phyloP scores from a whole-genome alignment of 2,888 invertebrate species.

The Aporophyla lueneburgensis region DNA sequence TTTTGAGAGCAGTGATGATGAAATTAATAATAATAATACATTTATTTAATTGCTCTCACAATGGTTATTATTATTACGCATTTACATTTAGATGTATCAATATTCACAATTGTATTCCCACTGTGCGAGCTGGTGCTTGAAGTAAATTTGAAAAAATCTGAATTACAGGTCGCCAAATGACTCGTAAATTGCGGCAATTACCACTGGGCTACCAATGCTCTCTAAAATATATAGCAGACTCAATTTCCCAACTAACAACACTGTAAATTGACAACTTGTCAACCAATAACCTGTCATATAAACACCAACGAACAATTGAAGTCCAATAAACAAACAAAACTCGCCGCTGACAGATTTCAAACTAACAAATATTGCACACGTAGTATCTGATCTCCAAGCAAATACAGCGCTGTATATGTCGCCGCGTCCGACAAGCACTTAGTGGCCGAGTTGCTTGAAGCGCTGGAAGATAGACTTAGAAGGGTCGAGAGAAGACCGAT shows the following conservation, averaged over 20 bases:
- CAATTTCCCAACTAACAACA: slow-evolving; percentile 2
- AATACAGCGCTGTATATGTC: slow-evolving; percentile 72
- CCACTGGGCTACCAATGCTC: too few relatives aligned
- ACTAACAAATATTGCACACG: slow-evolving; percentile 57
- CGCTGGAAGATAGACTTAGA: slow-evolving; percentile 60
- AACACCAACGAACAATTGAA: slow-evolving; percentile 53
- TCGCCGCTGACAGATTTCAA: slow-evolving; percentile 60
- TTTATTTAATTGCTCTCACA: too few relatives aligned
- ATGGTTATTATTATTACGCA: too few relatives aligned
- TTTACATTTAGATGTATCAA: too few relatives aligned
- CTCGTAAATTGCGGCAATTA: too few relatives aligned
- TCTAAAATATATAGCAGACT: not conserved
- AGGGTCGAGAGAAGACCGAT: slow-evolving; percentile 41
- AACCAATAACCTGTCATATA: slow-evolving; percentile 49
- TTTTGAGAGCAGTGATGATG: too few relatives aligned
- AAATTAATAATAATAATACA: too few relatives aligned
- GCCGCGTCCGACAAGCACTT: slow-evolving; percentile 79
- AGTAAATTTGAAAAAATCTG: too few relatives aligned
- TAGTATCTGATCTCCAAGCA: slow-evolving; percentile 67
- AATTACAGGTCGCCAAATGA: too few relatives aligned
- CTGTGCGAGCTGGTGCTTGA: too few relatives aligned
- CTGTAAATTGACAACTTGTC: slow-evolving; percentile 53
- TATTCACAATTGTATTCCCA: too few relatives aligned
- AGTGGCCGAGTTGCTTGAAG: slow-evolving; percentile 78
- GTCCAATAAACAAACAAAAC: slow-evolving; percentile 54